phyloP scores from a whole-genome alignment of 2,113 vertebrate genomes.

The Monopterus albus region DNA sequence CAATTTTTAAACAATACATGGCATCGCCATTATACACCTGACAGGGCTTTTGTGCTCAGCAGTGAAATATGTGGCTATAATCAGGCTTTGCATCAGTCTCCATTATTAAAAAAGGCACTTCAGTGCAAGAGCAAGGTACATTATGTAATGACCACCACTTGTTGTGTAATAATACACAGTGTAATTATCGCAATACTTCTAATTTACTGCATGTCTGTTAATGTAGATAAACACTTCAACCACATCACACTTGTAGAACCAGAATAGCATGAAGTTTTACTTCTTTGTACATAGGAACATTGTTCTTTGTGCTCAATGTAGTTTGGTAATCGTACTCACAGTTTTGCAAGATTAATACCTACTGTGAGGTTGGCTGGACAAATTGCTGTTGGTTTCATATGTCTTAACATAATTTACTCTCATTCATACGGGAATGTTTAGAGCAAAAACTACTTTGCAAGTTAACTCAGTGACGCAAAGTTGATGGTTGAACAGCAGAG shows the following conservation, averaged over 20 bases:
- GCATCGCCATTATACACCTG: neutral
- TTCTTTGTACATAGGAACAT: neutral
- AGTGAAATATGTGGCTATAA: constrained; percentile 2
- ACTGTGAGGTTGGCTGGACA: constrained; percentile 41
- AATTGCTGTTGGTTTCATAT: constrained; percentile 13
- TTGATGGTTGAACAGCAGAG: neutral
- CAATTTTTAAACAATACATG: neutral
- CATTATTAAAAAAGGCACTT: neutral
- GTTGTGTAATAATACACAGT: neutral
- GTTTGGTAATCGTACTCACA: constrained; percentile 5
- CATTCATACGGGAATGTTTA: constrained; percentile 10
- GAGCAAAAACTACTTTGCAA: constrained; percentile 14
- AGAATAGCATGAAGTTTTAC: neutral
- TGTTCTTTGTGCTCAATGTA: neutral
- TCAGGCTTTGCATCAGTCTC: neutral
- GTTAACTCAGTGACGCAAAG: too few relatives aligned
- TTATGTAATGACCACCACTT: neutral
- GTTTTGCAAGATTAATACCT: constrained; percentile 41
- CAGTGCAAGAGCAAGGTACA: neutral
- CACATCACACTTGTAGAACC: neutral
- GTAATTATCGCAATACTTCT: neutral
- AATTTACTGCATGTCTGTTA: neutral
- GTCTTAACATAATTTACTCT: constrained; percentile 34
- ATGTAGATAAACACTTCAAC: neutral
- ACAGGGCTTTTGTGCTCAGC: neutral